These are phyloP conservation scores for Oscheius sp. DNA, from an alignment of 1,140 invertebrate species.

Conservation along the genomic window DNA sequence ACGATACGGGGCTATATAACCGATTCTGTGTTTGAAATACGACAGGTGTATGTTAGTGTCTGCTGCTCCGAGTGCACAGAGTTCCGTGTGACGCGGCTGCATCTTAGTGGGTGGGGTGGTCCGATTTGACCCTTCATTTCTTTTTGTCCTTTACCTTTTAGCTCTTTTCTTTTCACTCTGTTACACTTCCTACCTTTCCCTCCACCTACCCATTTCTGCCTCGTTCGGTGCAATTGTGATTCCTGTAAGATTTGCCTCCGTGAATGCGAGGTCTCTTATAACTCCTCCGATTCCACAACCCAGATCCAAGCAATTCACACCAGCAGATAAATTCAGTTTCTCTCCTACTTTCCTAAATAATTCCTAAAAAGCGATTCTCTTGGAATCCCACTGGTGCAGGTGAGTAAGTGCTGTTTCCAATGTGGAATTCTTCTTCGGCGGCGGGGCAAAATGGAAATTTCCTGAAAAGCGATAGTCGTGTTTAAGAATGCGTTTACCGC, in stretches of 20 bases:
- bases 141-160: no score
- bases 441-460: constrained; percentile 61
- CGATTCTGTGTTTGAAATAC: no score
- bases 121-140: no score
- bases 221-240: constrained; percentile 58
- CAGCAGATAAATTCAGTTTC: constrained; percentile 44
- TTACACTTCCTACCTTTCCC: not conserved
- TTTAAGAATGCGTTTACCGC: constrained; percentile 30
- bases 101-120: no score
- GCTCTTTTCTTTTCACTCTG: not conserved
- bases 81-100: no score
- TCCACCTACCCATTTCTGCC: constrained; percentile 39
- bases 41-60: no score
- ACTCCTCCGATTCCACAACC: constrained; percentile 60
- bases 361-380: not conserved
- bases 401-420: constrained; percentile 14
- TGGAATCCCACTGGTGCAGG: constrained; percentile 5
- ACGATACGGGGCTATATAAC: no score
- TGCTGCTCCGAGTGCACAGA: no score
- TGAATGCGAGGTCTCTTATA: constrained; percentile 51
- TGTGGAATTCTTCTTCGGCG: constrained; percentile 24
- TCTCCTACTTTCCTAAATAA: constrained; percentile 45
- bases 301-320: constrained; percentile 51
- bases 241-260: constrained; percentile 51
- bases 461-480: not conserved